Evolutionary conservation across 2,888 invertebrate species (phyloP).

Genomic region (Sinhomidia bicolor): DNA sequence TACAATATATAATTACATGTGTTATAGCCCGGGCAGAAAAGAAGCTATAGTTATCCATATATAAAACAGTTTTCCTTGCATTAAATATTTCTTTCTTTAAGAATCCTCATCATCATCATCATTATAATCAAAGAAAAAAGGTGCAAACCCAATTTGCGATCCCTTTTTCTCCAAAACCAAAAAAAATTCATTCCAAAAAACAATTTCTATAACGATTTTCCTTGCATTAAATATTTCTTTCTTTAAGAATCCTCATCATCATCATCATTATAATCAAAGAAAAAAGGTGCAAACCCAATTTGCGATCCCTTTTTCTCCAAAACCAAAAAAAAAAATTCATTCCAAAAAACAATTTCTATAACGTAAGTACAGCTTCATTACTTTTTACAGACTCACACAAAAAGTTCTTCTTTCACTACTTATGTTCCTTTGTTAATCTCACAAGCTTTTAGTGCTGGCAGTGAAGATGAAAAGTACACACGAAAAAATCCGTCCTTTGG

Average conservation of each 20-base stretch:
- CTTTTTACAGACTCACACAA: background rate
- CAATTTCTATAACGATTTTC: too few species aligned
- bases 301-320: background rate
- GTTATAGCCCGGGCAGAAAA: background rate
- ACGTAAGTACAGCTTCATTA: background rate
- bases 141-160: background rate
- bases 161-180: background rate
- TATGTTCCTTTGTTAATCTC: background rate
- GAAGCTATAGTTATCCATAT: too few species aligned
- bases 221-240: too few species aligned
- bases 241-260: background rate
- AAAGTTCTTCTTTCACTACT: background rate
- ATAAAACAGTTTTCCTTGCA: too few species aligned
- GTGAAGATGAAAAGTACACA: background rate
- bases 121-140: background rate
- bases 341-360: background rate
- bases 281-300: background rate
- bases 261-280: too few species aligned
- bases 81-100: background rate
- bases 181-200: background rate
- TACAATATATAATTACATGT: too few species aligned
- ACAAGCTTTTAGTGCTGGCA: background rate
- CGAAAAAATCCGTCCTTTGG: background rate
- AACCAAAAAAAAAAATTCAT: background rate
- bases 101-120: background rate